Percentiles rank a stretch among this genome's conserved stretches.
These are phyloP conservation scores for Drosophila tani DNA, from an alignment of 1,140 invertebrate species.

Conservation along the genomic window DNA sequence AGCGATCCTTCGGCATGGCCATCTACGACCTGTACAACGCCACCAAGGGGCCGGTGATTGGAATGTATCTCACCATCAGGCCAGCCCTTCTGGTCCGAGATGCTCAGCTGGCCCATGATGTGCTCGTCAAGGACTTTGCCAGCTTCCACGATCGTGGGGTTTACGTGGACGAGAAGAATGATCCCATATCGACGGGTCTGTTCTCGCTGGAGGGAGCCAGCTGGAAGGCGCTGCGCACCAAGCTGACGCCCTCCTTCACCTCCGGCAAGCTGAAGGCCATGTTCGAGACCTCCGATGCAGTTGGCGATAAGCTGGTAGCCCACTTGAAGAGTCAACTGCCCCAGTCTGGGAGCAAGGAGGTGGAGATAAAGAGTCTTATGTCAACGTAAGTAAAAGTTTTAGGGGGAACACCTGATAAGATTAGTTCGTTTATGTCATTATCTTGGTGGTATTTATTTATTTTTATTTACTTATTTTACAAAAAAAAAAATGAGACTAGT, in stretches of 20 bases:
- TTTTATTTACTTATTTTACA: background rate
- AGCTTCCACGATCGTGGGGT: constrained; percentile 84
- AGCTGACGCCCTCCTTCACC: constrained; percentile 87
- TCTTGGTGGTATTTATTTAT: too few relatives aligned
- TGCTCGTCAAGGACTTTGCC: constrained; percentile 85
- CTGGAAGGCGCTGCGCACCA: constrained; percentile 86
- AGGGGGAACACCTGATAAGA: background rate
- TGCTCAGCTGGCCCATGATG: constrained; percentile 82
- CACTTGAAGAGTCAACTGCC: constrained; percentile 55
- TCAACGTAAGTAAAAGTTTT: constrained; percentile 45
- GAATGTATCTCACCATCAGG: constrained; percentile 71
- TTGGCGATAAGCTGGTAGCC: constrained; percentile 77
- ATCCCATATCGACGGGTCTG: constrained; percentile 78
- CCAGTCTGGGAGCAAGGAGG: constrained; percentile 19
- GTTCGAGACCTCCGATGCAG: constrained; percentile 85
- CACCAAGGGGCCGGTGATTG: constrained; percentile 62
- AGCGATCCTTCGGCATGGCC: constrained; percentile 66
- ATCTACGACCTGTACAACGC: constrained; percentile 69
- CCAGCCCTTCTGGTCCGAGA: constrained; percentile 85
- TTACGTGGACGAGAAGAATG: constrained; percentile 77
- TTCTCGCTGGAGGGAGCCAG: constrained; percentile 84
- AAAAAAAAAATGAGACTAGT: background rate
- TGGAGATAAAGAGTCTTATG: constrained; percentile 65
- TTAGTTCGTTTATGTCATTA: too few relatives aligned
- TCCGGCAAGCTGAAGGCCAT: constrained; percentile 87